Evolutionary conservation across 2,113 vertebrate genomes (phyloP), one percentile per base, ranked within the genome.

Genomic region (Acanthochromis polyacanthus): DNA sequence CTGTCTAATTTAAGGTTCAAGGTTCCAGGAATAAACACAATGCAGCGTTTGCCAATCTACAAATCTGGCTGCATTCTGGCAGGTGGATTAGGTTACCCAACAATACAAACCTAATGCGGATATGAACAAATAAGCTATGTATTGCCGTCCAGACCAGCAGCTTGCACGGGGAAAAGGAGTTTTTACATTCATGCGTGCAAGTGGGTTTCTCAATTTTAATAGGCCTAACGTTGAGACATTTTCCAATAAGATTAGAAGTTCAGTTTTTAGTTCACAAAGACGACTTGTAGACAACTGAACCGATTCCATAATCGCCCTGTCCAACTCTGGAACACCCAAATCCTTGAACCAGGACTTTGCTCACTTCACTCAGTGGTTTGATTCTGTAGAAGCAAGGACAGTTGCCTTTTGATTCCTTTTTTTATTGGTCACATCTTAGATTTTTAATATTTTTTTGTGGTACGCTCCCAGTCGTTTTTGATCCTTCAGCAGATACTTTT

Each of bases 1-100:
- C 7, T 20, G 25, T 55, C 50, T 61, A 14, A 30, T 74, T 46
- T 3, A 25, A 28, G 15, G 20, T 38, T 63, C 7, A 52, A 50
- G 38, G 14, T 58, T 78, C 32, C 19, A 59, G 55, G 40, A 25
- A 14, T 28, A 40, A 88, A 79, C 61, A n/a, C 22, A 61, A 20
- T 64, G 53, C 14, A 14, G 9, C 45, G 64, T 76, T 72, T 77
- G 53, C 75, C 75, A 76, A 43, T 61, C 63, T 50, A 10, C 46
- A 43, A 58, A 75, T 74, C 4, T 66, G 57, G 40, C 71, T 58
- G 56, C 62, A 57, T 52, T 52, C 14, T 69, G 14, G n/a, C 55
- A 19, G 50, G 32, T 50, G 80, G 85, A 91, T 94, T 91, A 93
- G 14, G 53, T 90, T 91, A 61, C 83, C 59, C 65, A 88, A 85